Evolutionary conservation across 2,113 vertebrate genomes (phyloP).

Genomic region (Amphiprion ocellaris): DNA sequence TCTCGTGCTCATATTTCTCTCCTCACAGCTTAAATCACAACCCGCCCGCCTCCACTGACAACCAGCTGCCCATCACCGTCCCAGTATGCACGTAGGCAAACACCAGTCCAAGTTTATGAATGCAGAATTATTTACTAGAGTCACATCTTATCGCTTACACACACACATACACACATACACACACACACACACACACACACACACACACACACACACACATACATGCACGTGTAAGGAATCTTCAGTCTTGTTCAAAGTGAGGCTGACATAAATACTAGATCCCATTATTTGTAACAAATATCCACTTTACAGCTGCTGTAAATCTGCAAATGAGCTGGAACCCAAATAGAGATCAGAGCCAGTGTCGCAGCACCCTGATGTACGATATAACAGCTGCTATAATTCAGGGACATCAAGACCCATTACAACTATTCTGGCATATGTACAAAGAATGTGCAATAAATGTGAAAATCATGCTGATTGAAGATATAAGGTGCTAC

Average conservation of each 20-base stretch:
- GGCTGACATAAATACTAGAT: conserved; percentile 3
- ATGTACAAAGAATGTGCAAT: no score
- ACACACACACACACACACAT: not conserved
- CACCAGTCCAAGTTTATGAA: conserved; percentile 20
- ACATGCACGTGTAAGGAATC: not conserved
- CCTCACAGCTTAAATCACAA: conserved; percentile 61
- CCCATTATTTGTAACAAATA: conserved; percentile 18
- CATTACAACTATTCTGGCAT: conserved; percentile 6
- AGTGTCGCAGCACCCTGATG: conserved; percentile 15
- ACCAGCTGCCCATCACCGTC: conserved; percentile 58
- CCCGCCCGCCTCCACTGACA: conserved; percentile 33
- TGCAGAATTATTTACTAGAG: conserved; percentile 1
- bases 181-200: not conserved
- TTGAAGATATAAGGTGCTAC: no score
- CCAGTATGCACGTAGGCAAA: conserved; percentile 41
- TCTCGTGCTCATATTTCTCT: conserved; percentile 62
- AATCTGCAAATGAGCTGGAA: conserved; percentile 32
- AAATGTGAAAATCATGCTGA: no score
- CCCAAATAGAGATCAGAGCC: conserved; percentile 19
- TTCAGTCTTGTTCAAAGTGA: not conserved
- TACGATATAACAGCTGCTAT: not conserved
- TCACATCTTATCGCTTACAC: not conserved
- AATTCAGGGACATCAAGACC: not conserved
- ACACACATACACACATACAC: not conserved
- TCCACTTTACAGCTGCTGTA: conserved; percentile 17